A percentile compares a stretch with the other conserved stretches of the same genome.
phyloP scores from a whole-genome alignment of 1,140 invertebrate species.

The Solenopsis fugax region DNA sequence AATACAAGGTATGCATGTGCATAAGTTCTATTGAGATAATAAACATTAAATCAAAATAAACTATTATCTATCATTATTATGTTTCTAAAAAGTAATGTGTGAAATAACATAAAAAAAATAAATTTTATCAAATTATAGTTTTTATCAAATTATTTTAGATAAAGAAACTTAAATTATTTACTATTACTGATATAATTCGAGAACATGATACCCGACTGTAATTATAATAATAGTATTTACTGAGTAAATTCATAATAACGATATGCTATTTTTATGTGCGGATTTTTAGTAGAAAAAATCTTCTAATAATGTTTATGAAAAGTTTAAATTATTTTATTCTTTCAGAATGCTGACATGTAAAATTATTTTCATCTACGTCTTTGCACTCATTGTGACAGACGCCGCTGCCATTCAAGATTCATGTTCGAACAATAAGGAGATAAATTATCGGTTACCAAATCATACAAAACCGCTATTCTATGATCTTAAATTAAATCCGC shows the following conservation, averaged over 20 bases:
- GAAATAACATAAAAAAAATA: background rate
- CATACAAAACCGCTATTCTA: slow-evolving; percentile 57
- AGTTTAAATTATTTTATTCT: background rate
- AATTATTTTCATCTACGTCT: background rate
- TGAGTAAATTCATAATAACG: background rate
- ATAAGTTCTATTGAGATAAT: background rate
- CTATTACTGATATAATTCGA: background rate
- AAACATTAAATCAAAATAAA: background rate
- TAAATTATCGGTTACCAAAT: slow-evolving; percentile 61
- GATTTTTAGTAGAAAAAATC: background rate
- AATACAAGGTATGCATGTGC: background rate
- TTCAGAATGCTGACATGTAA: slow-evolving; percentile 4
- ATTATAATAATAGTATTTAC: background rate
- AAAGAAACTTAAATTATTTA: background rate
- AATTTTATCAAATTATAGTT: background rate
- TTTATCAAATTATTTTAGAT: background rate
- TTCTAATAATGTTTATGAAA: background rate
- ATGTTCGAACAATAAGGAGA: background rate
- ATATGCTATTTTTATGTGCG: background rate
- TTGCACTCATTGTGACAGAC: background rate
- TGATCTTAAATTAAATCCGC: slow-evolving; percentile 63
- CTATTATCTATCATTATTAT: background rate
- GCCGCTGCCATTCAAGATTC: background rate
- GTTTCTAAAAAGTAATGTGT: background rate
- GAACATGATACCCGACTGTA: too few species aligned